phyloP scores from a whole-genome alignment of 2,113 vertebrate genomes.

The Oreochromis niloticus region DNA sequence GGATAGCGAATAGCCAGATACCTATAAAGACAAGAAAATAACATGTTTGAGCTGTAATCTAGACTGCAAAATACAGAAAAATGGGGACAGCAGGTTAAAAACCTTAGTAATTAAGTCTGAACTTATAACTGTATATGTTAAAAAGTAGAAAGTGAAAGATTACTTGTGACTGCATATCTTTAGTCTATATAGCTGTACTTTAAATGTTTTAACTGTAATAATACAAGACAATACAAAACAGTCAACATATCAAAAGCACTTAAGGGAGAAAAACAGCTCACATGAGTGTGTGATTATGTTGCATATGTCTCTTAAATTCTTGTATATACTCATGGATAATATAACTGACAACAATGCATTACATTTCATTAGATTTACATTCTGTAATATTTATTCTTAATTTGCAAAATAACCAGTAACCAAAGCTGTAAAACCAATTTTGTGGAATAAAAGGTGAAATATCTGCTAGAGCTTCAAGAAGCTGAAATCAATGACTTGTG shows the following conservation, averaged over 20 bases:
- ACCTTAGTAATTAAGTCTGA: neutral
- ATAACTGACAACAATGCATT: neutral
- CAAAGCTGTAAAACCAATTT: neutral
- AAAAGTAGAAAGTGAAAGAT: neutral
- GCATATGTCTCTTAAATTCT: neutral
- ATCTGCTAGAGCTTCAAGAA: neutral
- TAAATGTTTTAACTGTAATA: neutral
- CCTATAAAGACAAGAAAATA: constrained; percentile 50
- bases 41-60: neutral
- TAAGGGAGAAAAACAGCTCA: neutral
- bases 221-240: neutral
- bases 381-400: neutral
- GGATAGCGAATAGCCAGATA: constrained; percentile 86
- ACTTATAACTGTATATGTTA: neutral
- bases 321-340: neutral
- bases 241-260: neutral
- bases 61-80: neutral
- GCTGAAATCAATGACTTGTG: neutral
- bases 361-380: neutral
- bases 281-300: neutral
- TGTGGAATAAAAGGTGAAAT: neutral
- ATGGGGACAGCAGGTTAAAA: neutral
- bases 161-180: neutral
- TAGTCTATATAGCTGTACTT: neutral
- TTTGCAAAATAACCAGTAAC: neutral